Conservation (phyloP, 2,113 vertebrate species). For the Ciconia stormi region DNA sequence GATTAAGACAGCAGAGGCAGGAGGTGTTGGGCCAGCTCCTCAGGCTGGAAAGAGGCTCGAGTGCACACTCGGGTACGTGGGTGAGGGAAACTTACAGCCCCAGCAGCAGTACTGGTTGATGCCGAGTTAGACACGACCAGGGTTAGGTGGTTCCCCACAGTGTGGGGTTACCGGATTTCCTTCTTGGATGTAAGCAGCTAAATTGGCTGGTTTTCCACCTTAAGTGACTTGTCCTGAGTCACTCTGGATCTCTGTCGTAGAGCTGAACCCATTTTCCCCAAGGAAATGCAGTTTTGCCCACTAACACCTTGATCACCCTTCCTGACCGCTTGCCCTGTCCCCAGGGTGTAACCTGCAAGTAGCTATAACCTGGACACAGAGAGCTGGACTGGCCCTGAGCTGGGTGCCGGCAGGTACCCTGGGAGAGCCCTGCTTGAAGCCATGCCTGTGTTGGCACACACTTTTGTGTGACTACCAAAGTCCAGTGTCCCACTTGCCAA, state of each 20-base stretch:
- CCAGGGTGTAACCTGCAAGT: not conserved
- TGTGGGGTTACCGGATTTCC: not conserved
- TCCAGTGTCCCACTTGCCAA: not conserved
- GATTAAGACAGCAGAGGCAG: not conserved
- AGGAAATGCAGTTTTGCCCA: not conserved
- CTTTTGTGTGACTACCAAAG: not conserved
- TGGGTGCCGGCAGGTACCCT: not conserved
- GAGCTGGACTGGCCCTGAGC: not conserved
- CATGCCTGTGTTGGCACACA: not conserved
- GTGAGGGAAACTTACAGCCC: not conserved
- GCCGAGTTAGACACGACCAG: not conserved
- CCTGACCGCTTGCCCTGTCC: not conserved
- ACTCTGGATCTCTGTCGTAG: not conserved
- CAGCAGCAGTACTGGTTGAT: not conserved
- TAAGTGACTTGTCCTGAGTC: not conserved
- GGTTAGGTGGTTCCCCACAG: not conserved
- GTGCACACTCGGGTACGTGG: rapidly evolving
- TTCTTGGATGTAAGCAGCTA: not conserved
- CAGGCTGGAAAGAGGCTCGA: not conserved
- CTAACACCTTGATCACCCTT: not conserved
- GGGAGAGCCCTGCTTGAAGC: not conserved
- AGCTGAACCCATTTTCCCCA: not conserved
- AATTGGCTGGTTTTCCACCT: not conserved
- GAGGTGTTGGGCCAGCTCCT: not conserved
- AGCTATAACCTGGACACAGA: not conserved